These are phyloP conservation scores for Homarus gammarus DNA, from an alignment of 2,888 invertebrate genomes.

Conservation along the genomic window DNA sequence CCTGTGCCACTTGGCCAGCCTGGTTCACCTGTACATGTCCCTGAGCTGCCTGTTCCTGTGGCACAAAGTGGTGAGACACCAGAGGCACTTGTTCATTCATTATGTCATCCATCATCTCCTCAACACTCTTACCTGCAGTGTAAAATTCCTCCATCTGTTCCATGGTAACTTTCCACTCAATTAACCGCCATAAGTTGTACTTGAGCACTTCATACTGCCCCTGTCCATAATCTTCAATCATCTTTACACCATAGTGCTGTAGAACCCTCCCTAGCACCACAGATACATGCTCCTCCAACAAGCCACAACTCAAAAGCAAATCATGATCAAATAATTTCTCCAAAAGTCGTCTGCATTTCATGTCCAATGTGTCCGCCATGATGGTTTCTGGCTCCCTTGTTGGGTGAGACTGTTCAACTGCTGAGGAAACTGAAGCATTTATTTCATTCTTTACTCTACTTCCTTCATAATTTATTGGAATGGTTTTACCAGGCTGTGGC, in stretches of 20 bases:
- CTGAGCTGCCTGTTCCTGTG: conserved; percentile 48
- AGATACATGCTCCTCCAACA: conserved; percentile 74
- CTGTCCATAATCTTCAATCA: conserved; percentile 76
- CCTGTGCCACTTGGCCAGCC: conserved; percentile 44
- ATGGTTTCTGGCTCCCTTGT: conserved; percentile 54
- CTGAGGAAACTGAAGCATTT: neutral
- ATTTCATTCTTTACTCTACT: neutral
- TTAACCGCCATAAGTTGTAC: conserved; percentile 75
- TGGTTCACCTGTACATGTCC: conserved; percentile 34
- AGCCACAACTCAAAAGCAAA: conserved; percentile 68
- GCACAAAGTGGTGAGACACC: conserved; percentile 71
- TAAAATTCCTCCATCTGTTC: conserved; percentile 76
- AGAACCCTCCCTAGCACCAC: conserved; percentile 72
- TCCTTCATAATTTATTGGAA: conserved; percentile 11
- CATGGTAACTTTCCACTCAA: conserved; percentile 76
- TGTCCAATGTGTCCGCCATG: conserved; percentile 65
- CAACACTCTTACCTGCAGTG: conserved; percentile 74
- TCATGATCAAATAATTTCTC: conserved; percentile 70
- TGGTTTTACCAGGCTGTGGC: conserved; percentile 39
- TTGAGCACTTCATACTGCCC: conserved; percentile 75
- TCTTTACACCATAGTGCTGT: conserved; percentile 76
- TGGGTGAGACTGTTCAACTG: conserved; percentile 1
- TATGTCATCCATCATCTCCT: conserved; percentile 76
- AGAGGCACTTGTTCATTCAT: conserved; percentile 75
- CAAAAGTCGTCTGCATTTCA: conserved; percentile 70